Base-by-base conservation (phyloP, 2,797 vertebrate genomes). In the Gastrophryne carolinensis region DNA sequence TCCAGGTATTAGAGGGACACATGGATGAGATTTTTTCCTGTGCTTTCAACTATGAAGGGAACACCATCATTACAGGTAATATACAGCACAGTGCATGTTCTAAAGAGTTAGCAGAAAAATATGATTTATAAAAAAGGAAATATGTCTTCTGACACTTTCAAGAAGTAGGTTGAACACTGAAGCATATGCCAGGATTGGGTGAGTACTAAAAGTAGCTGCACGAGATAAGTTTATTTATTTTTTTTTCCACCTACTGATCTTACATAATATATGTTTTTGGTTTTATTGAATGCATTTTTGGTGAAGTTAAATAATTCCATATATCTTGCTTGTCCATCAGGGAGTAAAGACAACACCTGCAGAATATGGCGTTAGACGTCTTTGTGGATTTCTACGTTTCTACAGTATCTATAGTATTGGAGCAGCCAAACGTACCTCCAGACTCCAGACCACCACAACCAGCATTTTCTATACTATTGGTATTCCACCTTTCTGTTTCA, bases 311-410 rank as follows among this genome's bases (percentile, higher is more conserved):
- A 15, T 27, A 13, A 53, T 53, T 13, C 27, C 2, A 54, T 7
- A 27, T 54, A 54, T 29, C 15, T 26, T 15, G 7, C 52, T 35
- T 67, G 11, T 63, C 24, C n/a, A 7, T 9, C 56, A 98, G 96
- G 95, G 17, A 97, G 96, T 90, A 98, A 97, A 86, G 96, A 99
- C 80, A 97, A 98, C 83, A 96, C 95, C 68, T 98, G 96, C 67
- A 89, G 93, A 82, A 94, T 98, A 87, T 98, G 96, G 96, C 89
- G 82, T 64, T 98, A 88, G 94, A 5, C 10, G 75, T 80, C n/a
- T 0, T n/a, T 41, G 4, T n/a, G 37, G 13, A 68, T 23, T n/a
- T n/a, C 80, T 69, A 9, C 6, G n/a, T 30, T 41, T 30, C 34
- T 29, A 21, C 17, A 6, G 39, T 27, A 15, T 13, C 10, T 17